Percentiles rank a stretch among this genome's conserved stretches.
Conservation (phyloP, 2,888 invertebrate species). For the Pheosia gnoma region DNA sequence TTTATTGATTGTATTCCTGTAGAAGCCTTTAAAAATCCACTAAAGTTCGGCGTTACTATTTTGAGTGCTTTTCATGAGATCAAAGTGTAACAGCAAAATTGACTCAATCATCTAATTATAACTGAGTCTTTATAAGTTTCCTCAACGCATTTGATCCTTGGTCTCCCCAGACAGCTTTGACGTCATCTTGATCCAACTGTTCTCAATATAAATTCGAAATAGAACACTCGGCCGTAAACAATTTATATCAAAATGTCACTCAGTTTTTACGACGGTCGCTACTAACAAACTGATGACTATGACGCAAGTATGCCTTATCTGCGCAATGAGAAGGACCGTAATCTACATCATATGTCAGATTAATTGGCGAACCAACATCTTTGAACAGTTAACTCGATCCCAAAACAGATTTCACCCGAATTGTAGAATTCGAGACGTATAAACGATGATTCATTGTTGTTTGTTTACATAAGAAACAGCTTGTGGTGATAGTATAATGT, state of each 20-base stretch:
- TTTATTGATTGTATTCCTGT: too few relatives aligned
- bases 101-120: conserved; percentile 30
- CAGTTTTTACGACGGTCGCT: conserved; percentile 19
- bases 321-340: conserved; percentile 24
- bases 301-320: conserved; percentile 31
- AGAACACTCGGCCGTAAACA: conserved; percentile 40
- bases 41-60: conserved; percentile 10
- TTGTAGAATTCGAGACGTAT: conserved; percentile 32
- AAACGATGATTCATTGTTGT: conserved; percentile 43
- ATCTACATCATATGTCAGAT: conserved; percentile 42
- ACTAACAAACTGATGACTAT: conserved; percentile 16
- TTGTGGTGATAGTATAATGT: conserved; percentile 23
- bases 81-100: conserved; percentile 8
- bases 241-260: conserved; percentile 43
- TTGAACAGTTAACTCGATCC: conserved; percentile 28
- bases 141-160: conserved; percentile 38
- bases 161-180: conserved; percentile 46
- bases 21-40: neutral
- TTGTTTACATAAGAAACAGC: conserved; percentile 39
- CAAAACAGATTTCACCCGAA: conserved; percentile 36
- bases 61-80: conserved; percentile 10
- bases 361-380: conserved; percentile 32
- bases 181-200: conserved; percentile 50
- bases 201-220: conserved; percentile 50
- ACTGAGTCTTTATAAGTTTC: conserved; percentile 38